Percentiles rank a stretch among this genome's conserved stretches.
Conservation (phyloP, 1,140 invertebrate genomes). For the Spodoptera litura region DNA sequence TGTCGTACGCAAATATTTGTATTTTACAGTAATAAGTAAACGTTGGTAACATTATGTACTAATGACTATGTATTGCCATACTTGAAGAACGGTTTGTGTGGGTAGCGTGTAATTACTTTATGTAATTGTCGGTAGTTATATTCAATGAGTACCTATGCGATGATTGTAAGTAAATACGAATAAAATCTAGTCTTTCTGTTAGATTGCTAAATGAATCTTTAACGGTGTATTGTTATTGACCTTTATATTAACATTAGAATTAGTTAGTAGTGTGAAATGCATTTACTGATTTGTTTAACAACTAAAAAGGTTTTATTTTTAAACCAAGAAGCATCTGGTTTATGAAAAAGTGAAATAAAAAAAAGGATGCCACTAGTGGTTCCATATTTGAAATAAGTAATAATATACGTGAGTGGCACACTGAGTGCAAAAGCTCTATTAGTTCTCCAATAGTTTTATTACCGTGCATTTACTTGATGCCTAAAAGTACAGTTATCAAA, state of each 20-base stretch:
- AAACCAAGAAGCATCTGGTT: too few relatives aligned
- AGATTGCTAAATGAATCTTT: too few relatives aligned
- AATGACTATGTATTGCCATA: constrained; percentile 23
- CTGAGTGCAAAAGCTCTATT: constrained; percentile 2
- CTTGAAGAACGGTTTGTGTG: not conserved
- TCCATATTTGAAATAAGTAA: constrained; percentile 1
- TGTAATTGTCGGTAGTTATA: not conserved
- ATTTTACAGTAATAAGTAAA: not conserved
- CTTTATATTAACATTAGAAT: too few relatives aligned
- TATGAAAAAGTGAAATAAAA: not conserved
- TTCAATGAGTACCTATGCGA: not conserved
- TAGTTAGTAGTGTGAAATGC: too few relatives aligned
- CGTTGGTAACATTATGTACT: constrained; percentile 4
- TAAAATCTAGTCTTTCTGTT: not conserved
- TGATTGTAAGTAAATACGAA: constrained; percentile 2
- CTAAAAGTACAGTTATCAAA: constrained; percentile 36
- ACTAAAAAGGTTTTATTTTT: too few relatives aligned
- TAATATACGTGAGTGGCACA: not conserved
- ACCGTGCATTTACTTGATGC: constrained; percentile 16
- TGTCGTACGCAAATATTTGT: constrained; percentile 15
- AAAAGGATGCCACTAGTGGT: not conserved
- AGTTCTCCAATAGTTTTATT: constrained; percentile 2
- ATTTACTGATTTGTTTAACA: too few relatives aligned
- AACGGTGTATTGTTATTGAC: too few relatives aligned
- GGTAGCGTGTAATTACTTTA: not conserved